These are phyloP conservation scores for Prinia subflava DNA, from an alignment of 2,113 vertebrate genomes.

Conservation along the genomic window DNA sequence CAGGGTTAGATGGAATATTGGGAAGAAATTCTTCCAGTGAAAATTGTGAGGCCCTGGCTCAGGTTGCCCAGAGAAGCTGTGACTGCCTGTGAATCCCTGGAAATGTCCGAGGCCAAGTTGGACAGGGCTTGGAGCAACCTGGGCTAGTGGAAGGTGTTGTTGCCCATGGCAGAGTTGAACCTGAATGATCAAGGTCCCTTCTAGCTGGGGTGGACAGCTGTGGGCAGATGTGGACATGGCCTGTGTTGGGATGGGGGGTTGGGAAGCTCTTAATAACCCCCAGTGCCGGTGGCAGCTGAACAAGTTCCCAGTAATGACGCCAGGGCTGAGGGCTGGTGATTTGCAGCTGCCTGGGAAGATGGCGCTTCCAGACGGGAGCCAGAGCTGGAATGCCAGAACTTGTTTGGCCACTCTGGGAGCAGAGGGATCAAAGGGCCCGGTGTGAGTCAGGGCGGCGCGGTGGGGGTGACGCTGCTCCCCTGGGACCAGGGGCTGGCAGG, in stretches of 20 bases:
- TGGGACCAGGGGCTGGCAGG: background rate
- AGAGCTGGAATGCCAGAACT: background rate
- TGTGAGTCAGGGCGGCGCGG: constrained; percentile 25
- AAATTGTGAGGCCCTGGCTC: background rate
- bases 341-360: constrained; percentile 41
- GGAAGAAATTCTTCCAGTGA: background rate
- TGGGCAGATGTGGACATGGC: background rate
- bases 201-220: background rate
- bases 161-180: background rate
- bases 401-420: background rate
- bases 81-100: no score
- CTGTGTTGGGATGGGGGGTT: background rate
- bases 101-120: no score
- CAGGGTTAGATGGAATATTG: background rate
- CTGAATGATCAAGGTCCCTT: background rate
- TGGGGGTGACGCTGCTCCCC: constrained; percentile 26
- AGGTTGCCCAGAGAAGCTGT: background rate
- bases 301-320: background rate
- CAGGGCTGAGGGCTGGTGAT: background rate
- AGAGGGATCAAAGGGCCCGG: constrained; percentile 5
- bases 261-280: background rate
- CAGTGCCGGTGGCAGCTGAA: background rate
- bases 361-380: background rate
- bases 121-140: no score
- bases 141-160: background rate